Percentiles rank a stretch among this genome's conserved stretches.
phyloP scores from a whole-genome alignment of 2,797 vertebrate species.

The Microctenopoma stevenorrisi region DNA sequence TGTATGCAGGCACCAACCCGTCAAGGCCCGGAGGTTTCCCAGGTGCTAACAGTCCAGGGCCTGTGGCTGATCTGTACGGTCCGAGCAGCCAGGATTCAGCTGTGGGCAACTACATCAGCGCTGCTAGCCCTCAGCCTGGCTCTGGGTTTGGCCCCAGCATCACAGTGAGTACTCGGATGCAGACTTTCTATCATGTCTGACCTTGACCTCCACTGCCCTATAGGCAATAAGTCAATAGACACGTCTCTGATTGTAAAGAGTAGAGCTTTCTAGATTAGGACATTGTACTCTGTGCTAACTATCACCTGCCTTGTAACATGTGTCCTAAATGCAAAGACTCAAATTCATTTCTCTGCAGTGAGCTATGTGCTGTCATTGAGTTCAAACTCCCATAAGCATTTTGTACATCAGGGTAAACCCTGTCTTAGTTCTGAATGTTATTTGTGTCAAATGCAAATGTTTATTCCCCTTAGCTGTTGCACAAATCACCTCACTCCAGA shows the following conservation, averaged over 20 bases:
- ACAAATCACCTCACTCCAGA: conserved; percentile 57
- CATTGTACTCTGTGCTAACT: conserved; percentile 1
- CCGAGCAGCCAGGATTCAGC: conserved; percentile 96
- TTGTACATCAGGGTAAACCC: conserved; percentile 40
- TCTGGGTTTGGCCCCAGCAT: conserved; percentile 96
- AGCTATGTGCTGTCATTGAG: conserved; percentile 15
- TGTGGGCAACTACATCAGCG: conserved; percentile 90
- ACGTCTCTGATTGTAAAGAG: conserved; percentile 14
- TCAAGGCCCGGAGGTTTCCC: conserved; percentile 96
- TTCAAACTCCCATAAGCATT: conserved; percentile 41
- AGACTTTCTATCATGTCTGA: conserved; percentile 6
- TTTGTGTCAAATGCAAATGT: conserved; percentile 68
- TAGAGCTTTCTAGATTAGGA: conserved; percentile 33
- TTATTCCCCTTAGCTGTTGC: conserved; percentile 61
- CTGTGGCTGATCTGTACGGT: conserved; percentile 95
- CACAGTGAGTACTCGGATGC: conserved; percentile 86
- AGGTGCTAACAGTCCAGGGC: conserved; percentile 97
- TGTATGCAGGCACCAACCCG: conserved; percentile 94
- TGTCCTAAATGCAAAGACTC: conserved; percentile 18
- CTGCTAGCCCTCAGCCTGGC: conserved; percentile 96
- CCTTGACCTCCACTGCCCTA: conserved; percentile 35
- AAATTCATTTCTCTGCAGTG: conserved; percentile 15
- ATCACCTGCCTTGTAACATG: background rate
- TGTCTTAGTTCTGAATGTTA: conserved; percentile 53
- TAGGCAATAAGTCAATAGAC: conserved; percentile 38